Evolutionary conservation across 2,888 invertebrate genomes (phyloP).

Genomic region (Dryadula phaetusa): DNA sequence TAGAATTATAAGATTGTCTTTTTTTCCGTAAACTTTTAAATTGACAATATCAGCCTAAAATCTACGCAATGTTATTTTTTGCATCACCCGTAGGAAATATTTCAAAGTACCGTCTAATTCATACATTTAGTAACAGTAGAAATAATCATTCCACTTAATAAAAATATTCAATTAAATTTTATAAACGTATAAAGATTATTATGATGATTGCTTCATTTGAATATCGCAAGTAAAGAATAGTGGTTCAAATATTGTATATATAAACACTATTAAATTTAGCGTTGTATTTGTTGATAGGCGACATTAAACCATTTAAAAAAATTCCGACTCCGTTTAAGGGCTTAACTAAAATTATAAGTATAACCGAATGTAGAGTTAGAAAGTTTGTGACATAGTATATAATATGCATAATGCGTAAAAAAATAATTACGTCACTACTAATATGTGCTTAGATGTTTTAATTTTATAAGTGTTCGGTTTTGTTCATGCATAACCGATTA

Average conservation of each 20-base stretch:
- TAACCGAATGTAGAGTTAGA: not conserved
- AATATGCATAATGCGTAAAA: not conserved
- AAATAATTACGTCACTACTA: not conserved
- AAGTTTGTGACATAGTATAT: not conserved
- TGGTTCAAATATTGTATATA: not conserved
- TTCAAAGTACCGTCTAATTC: not conserved
- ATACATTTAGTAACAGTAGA: not conserved
- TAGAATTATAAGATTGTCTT: not conserved
- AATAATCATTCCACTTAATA: not conserved
- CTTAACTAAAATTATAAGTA: conserved; percentile 19
- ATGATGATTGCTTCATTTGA: not conserved
- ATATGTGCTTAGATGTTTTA: no score
- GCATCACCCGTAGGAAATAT: not conserved
- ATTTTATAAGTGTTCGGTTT: no score
- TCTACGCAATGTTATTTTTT: not conserved
- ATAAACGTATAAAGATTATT: not conserved
- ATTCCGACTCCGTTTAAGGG: conserved; percentile 46
- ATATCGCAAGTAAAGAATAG: not conserved
- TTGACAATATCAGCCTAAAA: not conserved
- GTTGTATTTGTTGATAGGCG: not conserved
- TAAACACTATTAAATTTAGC: not conserved
- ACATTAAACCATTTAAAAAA: not conserved
- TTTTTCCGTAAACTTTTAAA: not conserved
- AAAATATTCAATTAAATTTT: not conserved
- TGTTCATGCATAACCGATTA: no score